A percentile compares a stretch with the other conserved stretches of the same genome.
These are phyloP conservation scores for Thymelicus sylvestris DNA, from an alignment of 2,888 invertebrate genomes.

Conservation along the genomic window DNA sequence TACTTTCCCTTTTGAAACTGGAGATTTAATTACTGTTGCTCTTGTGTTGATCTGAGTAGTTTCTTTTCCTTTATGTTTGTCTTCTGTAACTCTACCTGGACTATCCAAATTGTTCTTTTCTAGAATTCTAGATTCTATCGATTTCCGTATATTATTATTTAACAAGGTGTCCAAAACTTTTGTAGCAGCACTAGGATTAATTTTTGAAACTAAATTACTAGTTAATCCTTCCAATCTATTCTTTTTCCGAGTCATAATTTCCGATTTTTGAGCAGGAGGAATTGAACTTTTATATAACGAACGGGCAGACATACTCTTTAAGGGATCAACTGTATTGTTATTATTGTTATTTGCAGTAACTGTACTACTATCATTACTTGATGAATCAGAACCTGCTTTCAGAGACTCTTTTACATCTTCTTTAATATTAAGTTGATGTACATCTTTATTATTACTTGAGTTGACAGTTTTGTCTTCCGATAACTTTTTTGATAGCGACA, in stretches of 20 bases:
- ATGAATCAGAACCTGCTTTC: constrained; percentile 39
- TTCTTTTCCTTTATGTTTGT: constrained; percentile 69
- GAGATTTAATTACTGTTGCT: constrained; percentile 85
- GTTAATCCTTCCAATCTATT: constrained; percentile 86
- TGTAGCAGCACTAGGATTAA: constrained; percentile 81
- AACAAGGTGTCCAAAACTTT: constrained; percentile 80
- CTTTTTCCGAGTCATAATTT: constrained; percentile 86
- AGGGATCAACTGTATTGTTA: constrained; percentile 64
- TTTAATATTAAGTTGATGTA: constrained; percentile 63
- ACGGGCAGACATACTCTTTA: constrained; percentile 80
- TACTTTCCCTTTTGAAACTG: constrained; percentile 79
- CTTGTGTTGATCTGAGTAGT: constrained; percentile 72
- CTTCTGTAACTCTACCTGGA: constrained; percentile 58
- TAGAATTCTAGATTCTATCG: constrained; percentile 78
- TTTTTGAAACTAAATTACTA: constrained; percentile 86
- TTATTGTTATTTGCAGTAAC: constrained; percentile 50
- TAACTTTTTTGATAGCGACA: constrained; percentile 77
- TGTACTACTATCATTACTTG: constrained; percentile 47
- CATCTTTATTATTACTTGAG: constrained; percentile 54
- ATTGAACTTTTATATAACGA: constrained; percentile 77
- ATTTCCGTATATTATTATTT: constrained; percentile 79
- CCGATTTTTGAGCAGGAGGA: constrained; percentile 79
- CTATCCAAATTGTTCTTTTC: constrained; percentile 64
- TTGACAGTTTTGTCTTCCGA: constrained; percentile 68
- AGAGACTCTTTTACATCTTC: constrained; percentile 62